Evolutionary conservation across 2,888 invertebrate genomes (phyloP), one percentile per base, ranked within the genome.

Genomic region (Eueremaeus valkanovi): DNA sequence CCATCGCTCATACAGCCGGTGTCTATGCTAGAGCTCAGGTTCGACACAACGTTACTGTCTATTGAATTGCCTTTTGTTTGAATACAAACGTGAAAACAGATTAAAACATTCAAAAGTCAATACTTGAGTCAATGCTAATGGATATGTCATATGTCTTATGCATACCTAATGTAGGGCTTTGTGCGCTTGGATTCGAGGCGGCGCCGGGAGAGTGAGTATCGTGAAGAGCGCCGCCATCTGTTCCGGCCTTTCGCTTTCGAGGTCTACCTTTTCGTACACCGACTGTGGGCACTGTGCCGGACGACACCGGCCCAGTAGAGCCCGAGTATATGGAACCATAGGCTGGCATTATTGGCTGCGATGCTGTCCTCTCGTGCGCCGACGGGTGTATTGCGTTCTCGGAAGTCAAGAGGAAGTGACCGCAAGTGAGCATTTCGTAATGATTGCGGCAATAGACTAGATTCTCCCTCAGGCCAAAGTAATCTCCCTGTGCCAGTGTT

Each of bases 401-500:
- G 21, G 66, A 63, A n/a, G 36, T 27, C n/a, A 70, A 58, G 6
- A 70, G 68, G 36, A 55, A 68, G 13, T 70, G 74, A 29, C 66
- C 73, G 27, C 40, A 58, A 29, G 74, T 45, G 3, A 66, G 63
- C 55, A 76, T 76, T 36, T 76, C 76, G 55, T 63, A 76, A 51
- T 76, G 76, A 1, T 40, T 73, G 3, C 76, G 73, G 81, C 88
- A 88, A 83, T 86, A 87, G 33, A 93, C 89, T 78, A 91, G 86
- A 73, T 90, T 90, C 79, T 91, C 91, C 78, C 91, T 87, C 88
- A 95, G 90, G 40, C 94, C 94, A 83, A 94, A 95, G 80, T 92
- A 91, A 82, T 95, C 95, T 58, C 97, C 97, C 83, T 95, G 93
- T 76, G 90, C 92, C 77, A 97, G 87, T 5, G 91, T 90, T 49